Evolutionary conservation across 2,113 vertebrate species (phyloP).

Genomic region (Coturnix japonica): DNA sequence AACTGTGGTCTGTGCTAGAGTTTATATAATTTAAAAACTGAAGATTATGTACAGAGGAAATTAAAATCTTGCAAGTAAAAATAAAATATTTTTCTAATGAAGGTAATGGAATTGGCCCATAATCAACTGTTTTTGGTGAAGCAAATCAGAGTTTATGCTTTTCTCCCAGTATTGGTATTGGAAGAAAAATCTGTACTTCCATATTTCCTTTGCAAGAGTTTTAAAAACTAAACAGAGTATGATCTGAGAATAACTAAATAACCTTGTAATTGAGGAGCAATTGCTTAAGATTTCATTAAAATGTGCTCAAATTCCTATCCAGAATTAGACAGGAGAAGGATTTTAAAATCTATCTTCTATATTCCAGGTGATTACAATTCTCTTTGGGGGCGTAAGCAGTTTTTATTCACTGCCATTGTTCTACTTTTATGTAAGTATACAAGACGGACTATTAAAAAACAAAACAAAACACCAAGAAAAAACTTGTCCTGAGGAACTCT

Average conservation of each 20-base stretch:
- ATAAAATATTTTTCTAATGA: background rate
- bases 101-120: background rate
- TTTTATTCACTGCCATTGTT: background rate
- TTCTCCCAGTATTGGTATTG: fast-evolving
- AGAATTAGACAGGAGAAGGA: background rate
- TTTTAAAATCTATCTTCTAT: background rate
- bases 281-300: background rate
- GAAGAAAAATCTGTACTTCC: background rate
- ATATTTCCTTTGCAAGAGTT: background rate
- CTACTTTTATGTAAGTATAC: background rate
- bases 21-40: background rate
- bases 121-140: background rate
- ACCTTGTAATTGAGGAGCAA: background rate
- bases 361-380: background rate
- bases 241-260: background rate
- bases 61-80: background rate
- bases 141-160: background rate
- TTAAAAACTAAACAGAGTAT: background rate
- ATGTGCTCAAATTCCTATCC: background rate
- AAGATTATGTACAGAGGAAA: background rate
- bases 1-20: background rate
- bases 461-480: no score
- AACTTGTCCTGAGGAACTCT: background rate
- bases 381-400: background rate
- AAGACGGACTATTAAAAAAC: background rate